Percentiles rank a stretch among this genome's conserved stretches.
phyloP scores from a whole-genome alignment of 2,113 vertebrate species.

The Pelusios castaneus region DNA sequence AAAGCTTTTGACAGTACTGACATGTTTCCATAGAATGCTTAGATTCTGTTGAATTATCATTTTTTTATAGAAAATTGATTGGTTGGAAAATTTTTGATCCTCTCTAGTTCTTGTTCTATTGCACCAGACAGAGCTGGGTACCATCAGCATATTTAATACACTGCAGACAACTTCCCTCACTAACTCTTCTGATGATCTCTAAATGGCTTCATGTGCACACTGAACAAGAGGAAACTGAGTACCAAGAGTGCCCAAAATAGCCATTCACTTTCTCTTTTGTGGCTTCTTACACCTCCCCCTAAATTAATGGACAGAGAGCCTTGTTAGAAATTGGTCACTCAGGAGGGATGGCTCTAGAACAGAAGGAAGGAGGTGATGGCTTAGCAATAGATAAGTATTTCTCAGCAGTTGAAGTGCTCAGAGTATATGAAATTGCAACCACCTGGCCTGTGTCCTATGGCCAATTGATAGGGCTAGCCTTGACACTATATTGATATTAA shows the following conservation, averaged over 20 bases:
- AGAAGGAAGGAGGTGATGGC: background rate
- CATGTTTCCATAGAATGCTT: background rate
- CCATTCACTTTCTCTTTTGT: background rate
- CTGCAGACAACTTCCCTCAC: background rate
- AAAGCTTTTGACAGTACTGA: background rate
- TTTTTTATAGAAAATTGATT: background rate
- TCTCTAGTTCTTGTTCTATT: background rate
- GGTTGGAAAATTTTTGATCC: background rate
- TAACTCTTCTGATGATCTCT: background rate
- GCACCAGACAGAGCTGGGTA: background rate
- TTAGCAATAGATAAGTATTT: fast-evolving
- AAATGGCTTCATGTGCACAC: background rate
- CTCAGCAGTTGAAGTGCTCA: background rate
- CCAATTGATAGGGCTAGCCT: background rate
- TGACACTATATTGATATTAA: background rate
- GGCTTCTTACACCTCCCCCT: background rate
- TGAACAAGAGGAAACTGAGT: background rate
- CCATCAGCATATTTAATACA: background rate
- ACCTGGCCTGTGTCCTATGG: background rate
- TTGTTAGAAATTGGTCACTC: background rate
- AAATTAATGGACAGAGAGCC: background rate
- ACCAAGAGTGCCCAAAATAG: background rate
- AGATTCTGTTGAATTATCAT: background rate
- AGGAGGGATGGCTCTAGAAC: background rate
- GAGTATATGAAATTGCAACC: background rate